These are phyloP conservation scores for Actinemys pallida DNA, from an alignment of 2,113 vertebrate genomes.

Conservation along the genomic window DNA sequence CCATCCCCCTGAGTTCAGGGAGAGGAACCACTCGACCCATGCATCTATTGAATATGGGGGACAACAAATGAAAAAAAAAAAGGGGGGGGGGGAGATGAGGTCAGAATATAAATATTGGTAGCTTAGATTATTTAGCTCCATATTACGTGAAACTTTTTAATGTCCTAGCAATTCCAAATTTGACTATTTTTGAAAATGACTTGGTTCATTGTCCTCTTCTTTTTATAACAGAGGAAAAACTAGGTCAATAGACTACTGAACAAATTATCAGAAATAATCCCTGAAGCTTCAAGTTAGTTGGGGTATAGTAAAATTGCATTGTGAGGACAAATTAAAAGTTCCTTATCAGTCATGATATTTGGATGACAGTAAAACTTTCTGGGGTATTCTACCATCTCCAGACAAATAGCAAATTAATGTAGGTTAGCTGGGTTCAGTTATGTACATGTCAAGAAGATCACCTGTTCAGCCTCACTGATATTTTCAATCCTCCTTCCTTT, in stretches of 20 bases:
- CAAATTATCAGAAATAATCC: constrained; percentile 66
- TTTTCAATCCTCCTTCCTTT: constrained; percentile 47
- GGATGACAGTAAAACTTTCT: not conserved
- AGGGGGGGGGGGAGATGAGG: too few relatives aligned
- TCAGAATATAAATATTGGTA: not conserved
- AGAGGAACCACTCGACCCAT: not conserved
- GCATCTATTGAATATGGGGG: not conserved
- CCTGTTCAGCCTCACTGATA: constrained; percentile 8
- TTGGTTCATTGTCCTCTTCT: constrained; percentile 59
- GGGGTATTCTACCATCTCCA: not conserved
- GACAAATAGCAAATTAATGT: not conserved
- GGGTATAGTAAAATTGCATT: constrained; percentile 43
- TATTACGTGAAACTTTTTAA: not conserved
- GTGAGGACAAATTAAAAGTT: constrained; percentile 47
- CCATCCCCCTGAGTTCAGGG: not conserved
- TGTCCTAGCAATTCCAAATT: not conserved
- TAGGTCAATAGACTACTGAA: constrained; percentile 71
- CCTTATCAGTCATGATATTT: constrained; percentile 4
- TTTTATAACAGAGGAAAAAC: constrained; percentile 62
- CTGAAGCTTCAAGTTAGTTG: not conserved
- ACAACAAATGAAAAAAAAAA: not conserved
- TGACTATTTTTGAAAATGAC: not conserved
- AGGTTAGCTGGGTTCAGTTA: not conserved
- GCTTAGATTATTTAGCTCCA: not conserved
- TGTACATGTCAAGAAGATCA: not conserved